phyloP scores from a whole-genome alignment of 2,797 vertebrate species.

The Xenops minutus region DNA sequence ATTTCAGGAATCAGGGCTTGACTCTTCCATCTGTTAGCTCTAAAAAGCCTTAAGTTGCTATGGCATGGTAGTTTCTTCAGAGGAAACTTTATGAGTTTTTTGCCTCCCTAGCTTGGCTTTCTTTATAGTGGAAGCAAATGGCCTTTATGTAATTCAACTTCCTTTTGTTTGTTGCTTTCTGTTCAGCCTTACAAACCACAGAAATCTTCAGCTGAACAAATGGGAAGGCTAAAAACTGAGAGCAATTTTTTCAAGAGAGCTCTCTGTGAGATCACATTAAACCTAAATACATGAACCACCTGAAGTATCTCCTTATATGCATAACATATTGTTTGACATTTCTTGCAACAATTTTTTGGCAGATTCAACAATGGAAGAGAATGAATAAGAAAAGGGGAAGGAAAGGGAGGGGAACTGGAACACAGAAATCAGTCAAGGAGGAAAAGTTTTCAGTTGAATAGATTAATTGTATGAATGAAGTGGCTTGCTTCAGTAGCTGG shows the following conservation, averaged over 20 bases:
- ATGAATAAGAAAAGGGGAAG: slow-evolving; percentile 47
- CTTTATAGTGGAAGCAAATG: neutral
- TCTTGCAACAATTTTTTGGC: neutral
- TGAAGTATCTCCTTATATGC: neutral
- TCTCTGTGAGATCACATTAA: slow-evolving; percentile 12
- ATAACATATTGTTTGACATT: neutral
- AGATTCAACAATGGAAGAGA: neutral
- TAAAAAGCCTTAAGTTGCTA: neutral
- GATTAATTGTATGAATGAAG: slow-evolving; percentile 8
- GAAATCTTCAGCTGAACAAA: slow-evolving; percentile 18
- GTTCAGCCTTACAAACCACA: neutral
- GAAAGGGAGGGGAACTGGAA: slow-evolving; percentile 2
- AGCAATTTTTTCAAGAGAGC: neutral
- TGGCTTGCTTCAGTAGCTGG: neutral
- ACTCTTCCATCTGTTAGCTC: neutral
- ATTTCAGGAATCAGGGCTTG: neutral
- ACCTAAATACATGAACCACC: neutral
- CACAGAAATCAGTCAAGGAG: slow-evolving; percentile 36
- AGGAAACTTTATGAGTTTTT: neutral
- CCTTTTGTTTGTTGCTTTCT: neutral
- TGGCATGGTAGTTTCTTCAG: neutral
- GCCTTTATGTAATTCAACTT: neutral
- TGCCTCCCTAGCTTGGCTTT: neutral
- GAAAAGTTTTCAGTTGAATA: slow-evolving; percentile 11
- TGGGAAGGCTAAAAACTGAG: neutral